Evolutionary conservation across 2,888 invertebrate genomes (phyloP), one percentile per base, ranked within the genome.

Genomic region (Amblyjoppa proteus): DNA sequence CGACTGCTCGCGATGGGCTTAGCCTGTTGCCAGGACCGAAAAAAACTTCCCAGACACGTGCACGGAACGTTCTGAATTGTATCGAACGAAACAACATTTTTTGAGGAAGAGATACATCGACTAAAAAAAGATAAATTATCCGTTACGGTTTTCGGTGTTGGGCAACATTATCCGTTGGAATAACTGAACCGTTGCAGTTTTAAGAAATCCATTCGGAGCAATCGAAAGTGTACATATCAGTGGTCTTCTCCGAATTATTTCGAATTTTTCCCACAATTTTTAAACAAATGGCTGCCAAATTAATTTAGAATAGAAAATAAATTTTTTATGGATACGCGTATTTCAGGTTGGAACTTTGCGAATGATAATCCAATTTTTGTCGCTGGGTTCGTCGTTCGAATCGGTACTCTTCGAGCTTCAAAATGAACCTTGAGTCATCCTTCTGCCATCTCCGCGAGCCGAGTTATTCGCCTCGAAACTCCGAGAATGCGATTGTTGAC

Each of bases 1-100:
- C 84, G 83, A 84, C 74, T 80, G 73, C 84, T 79, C 66, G 61
- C 71, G 71, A 80, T 80, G 76, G 53, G 80, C 71, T 83, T 81
- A 71, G 84, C 77, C 38, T 53, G 74, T 81, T 76, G 16, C 64
- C 56, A 61, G 66, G 41, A 61, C 71, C 25, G 34, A 83, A 83
- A 49, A 49, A 66, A 64, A 70, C 51, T 13, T 81, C 64, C 81
- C 73, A 56, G 74, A 81, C 68, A 74, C 68, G 49, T 61, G 71
- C 49, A n/a, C 45, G 9, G 31, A 68, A 34, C 25, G 31, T 68
- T 69, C 71, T 45, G 53, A 51, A 64, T 78, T 71, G 58, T 71
- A 45, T 31, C 45, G 51, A 66, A n/a, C 31, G 38, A 51, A 53
- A 75, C 2, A 51, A 20, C 16, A 51, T 16, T 4, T 51, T 76